Base-by-base conservation (phyloP, 2,888 invertebrate genomes). In the Idaea dimidiata region DNA sequence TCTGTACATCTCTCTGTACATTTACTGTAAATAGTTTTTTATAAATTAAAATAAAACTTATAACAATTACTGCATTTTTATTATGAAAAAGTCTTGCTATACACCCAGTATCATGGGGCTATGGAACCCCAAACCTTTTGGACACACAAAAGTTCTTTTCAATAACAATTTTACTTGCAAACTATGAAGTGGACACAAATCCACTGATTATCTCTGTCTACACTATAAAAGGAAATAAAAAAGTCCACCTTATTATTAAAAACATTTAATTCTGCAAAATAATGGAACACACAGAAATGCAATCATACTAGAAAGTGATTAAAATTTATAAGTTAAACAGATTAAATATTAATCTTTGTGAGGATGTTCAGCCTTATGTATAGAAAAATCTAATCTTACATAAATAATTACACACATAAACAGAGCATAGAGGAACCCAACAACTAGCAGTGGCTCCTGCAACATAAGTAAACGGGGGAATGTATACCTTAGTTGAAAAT, bases 331-430 rank as follows among this genome's bases (percentile, higher is more conserved):
- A 69, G 73, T 73, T 74, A 70, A 73, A 62, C 66, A 67, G 66
- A 66, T 69, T 65, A 73, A 75, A 67, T 24, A 24, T 84, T 88
- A 91, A 68, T 94, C 94, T 78, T 93, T 94, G 78, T 89, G 89
- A 67, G 85, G 90, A 74, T 93, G 93, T 76, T 94, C 94, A 82
- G 94, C 94, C 85, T 95, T 96, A 75, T 94, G 94, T 76, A 99
- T 98, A 63, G 99, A 97, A 91, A 99, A 99, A 93, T 99, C 99
- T 83, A 99, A 93, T 75, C 99, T 94, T 67, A 99, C 97, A 91
- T 98, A 98, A 77, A 99, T 93, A 83, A 99, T 98, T 63, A 99
- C 97, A 76, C 96, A 91, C 62, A 98, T 81, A 92, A 99, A 99
- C 70, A 99, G 91, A 54, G 97, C 88, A 84, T 97, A 98, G 72